Conservation (phyloP, 2,888 invertebrate species). For the Apantesis nais region DNA sequence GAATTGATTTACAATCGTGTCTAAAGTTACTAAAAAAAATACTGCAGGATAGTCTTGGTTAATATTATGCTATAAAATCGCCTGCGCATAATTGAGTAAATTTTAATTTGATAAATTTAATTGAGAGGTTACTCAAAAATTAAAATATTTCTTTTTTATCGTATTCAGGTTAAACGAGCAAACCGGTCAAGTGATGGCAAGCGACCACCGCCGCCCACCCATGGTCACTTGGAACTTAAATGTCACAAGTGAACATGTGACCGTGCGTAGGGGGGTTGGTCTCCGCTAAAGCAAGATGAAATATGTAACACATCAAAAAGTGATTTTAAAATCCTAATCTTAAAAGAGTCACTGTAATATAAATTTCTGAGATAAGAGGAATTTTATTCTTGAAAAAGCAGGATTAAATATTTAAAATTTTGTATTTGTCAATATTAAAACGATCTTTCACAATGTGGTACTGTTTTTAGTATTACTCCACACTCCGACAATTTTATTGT, state of each 20-base stretch:
- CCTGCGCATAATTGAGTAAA: background rate
- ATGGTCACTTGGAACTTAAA: too few relatives aligned
- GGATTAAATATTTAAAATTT: background rate
- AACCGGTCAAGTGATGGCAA: too few relatives aligned
- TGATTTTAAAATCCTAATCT: too few relatives aligned
- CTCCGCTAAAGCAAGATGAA: too few relatives aligned
- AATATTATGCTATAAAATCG: background rate
- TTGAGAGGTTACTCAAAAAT: background rate
- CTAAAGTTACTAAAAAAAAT: background rate
- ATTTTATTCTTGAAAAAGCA: background rate
- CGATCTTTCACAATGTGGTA: background rate
- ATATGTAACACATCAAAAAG: too few relatives aligned
- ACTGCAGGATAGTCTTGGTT: background rate
- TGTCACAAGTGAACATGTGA: too few relatives aligned
- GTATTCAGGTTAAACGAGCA: too few relatives aligned
- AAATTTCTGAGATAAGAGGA: background rate
- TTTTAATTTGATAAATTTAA: background rate
- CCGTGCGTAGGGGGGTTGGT: too few relatives aligned
- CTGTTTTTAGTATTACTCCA: background rate
- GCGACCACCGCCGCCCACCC: too few relatives aligned
- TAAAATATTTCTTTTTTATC: too few relatives aligned
- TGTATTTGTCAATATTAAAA: background rate
- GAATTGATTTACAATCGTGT: background rate
- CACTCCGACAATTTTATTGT: background rate
- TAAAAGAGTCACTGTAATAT: background rate